These are phyloP conservation scores for Temnothorax curvispinosus DNA, from an alignment of 1,140 invertebrate species.

Conservation along the genomic window DNA sequence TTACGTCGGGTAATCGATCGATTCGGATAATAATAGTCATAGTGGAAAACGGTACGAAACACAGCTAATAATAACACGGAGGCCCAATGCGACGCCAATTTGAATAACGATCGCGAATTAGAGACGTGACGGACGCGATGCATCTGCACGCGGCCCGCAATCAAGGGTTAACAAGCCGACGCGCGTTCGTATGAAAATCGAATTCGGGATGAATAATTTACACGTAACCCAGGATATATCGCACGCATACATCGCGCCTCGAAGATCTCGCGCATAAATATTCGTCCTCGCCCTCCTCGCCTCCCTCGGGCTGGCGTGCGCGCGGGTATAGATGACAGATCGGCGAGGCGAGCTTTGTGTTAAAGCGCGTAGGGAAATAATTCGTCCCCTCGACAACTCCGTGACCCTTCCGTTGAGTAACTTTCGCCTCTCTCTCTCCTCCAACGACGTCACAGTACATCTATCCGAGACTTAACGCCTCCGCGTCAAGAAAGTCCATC, in stretches of 20 bases:
- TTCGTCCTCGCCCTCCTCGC: background rate
- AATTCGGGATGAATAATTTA: constrained; percentile 68
- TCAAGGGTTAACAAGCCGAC: constrained; percentile 55
- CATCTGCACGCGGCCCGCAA: constrained; percentile 37
- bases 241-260: constrained; percentile 34
- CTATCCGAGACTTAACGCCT: constrained; percentile 64
- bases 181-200: constrained; percentile 64
- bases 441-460: constrained; percentile 61
- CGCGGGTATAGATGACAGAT: constrained; percentile 68
- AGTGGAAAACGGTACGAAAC: constrained; percentile 47
- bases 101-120: constrained; percentile 62
- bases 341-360: constrained; percentile 58
- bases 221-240: constrained; percentile 60
- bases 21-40: constrained; percentile 28
- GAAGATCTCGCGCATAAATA: constrained; percentile 56
- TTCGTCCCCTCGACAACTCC: constrained; percentile 70
- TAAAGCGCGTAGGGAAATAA: constrained; percentile 67
- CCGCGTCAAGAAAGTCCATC: constrained; percentile 62
- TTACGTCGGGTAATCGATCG: constrained; percentile 25
- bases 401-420: constrained; percentile 62
- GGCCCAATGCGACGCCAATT: constrained; percentile 40
- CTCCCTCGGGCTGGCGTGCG: background rate
- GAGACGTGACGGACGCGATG: constrained; percentile 49
- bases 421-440: constrained; percentile 20
- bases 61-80: constrained; percentile 46